These are phyloP conservation scores for Tenthredo mesomela DNA, from an alignment of 2,888 invertebrate genomes.

Conservation along the genomic window DNA sequence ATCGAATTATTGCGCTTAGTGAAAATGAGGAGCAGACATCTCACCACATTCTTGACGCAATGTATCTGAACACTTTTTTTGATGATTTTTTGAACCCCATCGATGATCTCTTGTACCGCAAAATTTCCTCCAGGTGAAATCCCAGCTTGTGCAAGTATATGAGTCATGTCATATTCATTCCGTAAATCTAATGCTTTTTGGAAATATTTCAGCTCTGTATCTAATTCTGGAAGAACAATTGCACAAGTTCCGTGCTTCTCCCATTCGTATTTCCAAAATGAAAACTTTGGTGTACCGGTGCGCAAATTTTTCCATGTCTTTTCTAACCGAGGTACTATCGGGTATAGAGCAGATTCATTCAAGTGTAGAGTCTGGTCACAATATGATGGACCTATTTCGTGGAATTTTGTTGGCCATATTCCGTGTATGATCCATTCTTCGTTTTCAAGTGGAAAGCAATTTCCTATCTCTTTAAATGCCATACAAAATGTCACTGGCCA, in stretches of 20 bases:
- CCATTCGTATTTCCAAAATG: slow-evolving; percentile 91
- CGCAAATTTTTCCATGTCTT: slow-evolving; percentile 87
- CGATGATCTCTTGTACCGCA: slow-evolving; percentile 75
- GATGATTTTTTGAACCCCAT: slow-evolving; percentile 80
- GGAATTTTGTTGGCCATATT: slow-evolving; percentile 88
- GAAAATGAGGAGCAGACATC: slow-evolving; percentile 48
- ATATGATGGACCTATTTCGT: slow-evolving; percentile 84
- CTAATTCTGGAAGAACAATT: slow-evolving; percentile 79
- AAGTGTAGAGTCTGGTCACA: slow-evolving; percentile 87
- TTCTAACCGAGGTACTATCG: slow-evolving; percentile 81
- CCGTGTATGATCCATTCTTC: slow-evolving; percentile 89
- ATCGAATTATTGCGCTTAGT: background rate
- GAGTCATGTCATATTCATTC: slow-evolving; percentile 77
- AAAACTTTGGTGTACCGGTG: slow-evolving; percentile 79
- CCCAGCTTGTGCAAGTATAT: too few species aligned
- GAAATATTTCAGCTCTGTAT: slow-evolving; percentile 86
- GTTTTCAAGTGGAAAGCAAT: slow-evolving; percentile 84
- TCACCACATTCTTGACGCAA: slow-evolving; percentile 81
- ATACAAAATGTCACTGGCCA: slow-evolving; percentile 89
- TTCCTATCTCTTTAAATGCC: slow-evolving; percentile 83
- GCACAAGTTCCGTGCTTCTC: slow-evolving; percentile 91
- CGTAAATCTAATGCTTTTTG: slow-evolving; percentile 82
- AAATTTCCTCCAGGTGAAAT: slow-evolving; percentile 80
- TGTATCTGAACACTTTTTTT: slow-evolving; percentile 83
- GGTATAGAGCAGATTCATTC: slow-evolving; percentile 81